These are phyloP conservation scores for Sebastes fasciatus DNA, from an alignment of 2,113 vertebrate species.

Conservation along the genomic window DNA sequence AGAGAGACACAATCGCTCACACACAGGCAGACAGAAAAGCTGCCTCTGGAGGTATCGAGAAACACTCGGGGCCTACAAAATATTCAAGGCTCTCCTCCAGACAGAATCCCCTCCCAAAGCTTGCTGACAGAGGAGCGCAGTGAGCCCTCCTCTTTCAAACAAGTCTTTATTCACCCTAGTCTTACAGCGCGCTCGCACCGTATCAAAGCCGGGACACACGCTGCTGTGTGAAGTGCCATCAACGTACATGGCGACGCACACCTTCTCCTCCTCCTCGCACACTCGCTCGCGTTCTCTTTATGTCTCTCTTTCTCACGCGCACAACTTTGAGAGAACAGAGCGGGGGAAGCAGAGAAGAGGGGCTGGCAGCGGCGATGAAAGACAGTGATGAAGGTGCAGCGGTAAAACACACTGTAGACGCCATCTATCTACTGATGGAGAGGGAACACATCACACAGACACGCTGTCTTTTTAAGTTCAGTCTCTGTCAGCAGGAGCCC, in stretches of 20 bases:
- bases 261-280: constrained; percentile 44
- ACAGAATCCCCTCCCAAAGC: constrained; percentile 67
- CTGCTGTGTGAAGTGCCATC: constrained; percentile 76
- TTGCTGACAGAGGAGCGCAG: constrained; percentile 60
- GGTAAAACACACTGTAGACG: constrained; percentile 64
- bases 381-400: constrained; percentile 69
- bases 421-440: constrained; percentile 65
- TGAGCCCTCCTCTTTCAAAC: constrained; percentile 71
- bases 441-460: constrained; percentile 61
- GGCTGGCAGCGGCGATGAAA: constrained; percentile 68
- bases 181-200: constrained; percentile 52
- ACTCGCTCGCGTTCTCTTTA: constrained; percentile 27
- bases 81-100: constrained; percentile 63
- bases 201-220: constrained; percentile 76
- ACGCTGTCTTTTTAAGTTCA: constrained; percentile 60
- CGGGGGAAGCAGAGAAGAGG: constrained; percentile 9
- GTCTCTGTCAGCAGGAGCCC: constrained; percentile 57
- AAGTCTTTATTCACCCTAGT: constrained; percentile 54
- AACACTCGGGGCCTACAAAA: constrained; percentile 61
- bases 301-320: constrained; percentile 47
- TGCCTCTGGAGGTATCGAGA: constrained; percentile 58
- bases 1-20: constrained; percentile 32
- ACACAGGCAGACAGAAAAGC: constrained; percentile 45
- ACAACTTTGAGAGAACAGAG: constrained; percentile 64
- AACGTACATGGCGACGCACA: constrained; percentile 49